Percentiles rank a stretch among this genome's conserved stretches.
Conservation (phyloP, 2,888 invertebrate species). For the Sussaba pulchella region DNA sequence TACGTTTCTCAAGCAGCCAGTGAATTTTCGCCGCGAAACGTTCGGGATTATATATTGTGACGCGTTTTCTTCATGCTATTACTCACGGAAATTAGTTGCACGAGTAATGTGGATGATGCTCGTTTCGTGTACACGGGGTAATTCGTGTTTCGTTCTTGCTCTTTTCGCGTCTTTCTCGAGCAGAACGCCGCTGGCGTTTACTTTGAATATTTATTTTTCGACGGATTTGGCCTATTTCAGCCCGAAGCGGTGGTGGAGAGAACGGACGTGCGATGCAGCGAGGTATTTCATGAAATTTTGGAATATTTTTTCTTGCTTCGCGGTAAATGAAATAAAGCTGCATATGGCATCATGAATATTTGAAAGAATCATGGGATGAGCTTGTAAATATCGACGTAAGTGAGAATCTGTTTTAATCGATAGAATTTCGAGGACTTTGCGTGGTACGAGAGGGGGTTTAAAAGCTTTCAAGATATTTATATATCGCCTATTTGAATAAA, state of each 20-base stretch:
- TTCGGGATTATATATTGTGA: constrained; percentile 14
- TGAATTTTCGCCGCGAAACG: constrained; percentile 41
- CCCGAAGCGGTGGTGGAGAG: not conserved
- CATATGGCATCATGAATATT: too few relatives aligned
- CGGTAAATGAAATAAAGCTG: too few relatives aligned
- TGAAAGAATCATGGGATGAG: constrained; percentile 15
- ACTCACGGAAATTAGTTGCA: constrained; percentile 59
- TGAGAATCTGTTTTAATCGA: constrained; percentile 53
- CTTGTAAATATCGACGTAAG: constrained; percentile 47
- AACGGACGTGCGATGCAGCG: not conserved
- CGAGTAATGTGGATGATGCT: constrained; percentile 15
- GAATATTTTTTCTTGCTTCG: not conserved
- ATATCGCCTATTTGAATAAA: not conserved
- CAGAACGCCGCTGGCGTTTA: not conserved
- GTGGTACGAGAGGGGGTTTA: too few relatives aligned
- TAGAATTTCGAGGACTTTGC: constrained; percentile 51
- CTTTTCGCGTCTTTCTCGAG: constrained; percentile 8
- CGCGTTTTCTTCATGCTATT: constrained; percentile 45
- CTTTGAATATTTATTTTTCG: not conserved
- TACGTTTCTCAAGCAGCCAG: constrained; percentile 47
- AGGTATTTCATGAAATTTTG: not conserved
- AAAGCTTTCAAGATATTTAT: too few relatives aligned
- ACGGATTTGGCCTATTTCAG: not conserved
- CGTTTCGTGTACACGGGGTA: constrained; percentile 23
- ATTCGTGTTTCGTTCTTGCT: constrained; percentile 13